Evolutionary conservation across 2,888 invertebrate species (phyloP).

Genomic region (Miltochrista miniata): DNA sequence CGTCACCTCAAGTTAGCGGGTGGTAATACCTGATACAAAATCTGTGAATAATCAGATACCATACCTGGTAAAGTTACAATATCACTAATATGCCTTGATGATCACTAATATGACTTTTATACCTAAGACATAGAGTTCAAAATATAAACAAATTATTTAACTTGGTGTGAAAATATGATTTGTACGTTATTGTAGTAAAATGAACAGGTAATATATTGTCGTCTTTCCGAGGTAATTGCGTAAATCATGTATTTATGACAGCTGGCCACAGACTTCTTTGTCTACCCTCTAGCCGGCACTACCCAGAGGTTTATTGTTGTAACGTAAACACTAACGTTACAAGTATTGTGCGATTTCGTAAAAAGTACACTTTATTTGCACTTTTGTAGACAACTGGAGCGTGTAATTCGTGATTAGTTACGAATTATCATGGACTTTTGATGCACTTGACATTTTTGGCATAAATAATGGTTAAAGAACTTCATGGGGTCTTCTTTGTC

Average conservation of each 20-base stretch:
- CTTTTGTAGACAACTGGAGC: constrained; percentile 27
- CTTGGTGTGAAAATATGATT: constrained; percentile 29
- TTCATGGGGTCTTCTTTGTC: too few species aligned
- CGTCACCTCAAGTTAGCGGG: constrained; percentile 76
- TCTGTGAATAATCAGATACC: constrained; percentile 75
- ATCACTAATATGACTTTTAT: constrained; percentile 22
- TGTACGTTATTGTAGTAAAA: constrained; percentile 60
- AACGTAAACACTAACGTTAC: constrained; percentile 64
- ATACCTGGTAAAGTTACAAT: constrained; percentile 37
- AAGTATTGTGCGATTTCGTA: constrained; percentile 43
- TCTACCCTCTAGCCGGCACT: constrained; percentile 56
- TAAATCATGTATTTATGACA: constrained; percentile 83
- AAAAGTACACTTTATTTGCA: constrained; percentile 28
- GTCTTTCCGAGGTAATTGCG: constrained; percentile 77
- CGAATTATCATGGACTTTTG: neutral
- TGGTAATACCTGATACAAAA: constrained; percentile 74
- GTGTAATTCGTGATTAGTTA: constrained; percentile 21
- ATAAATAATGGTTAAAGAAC: too few species aligned
- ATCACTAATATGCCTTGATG: constrained; percentile 2
- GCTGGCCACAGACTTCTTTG: constrained; percentile 65
- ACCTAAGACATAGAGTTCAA: constrained; percentile 37
- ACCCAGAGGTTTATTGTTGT: constrained; percentile 54
- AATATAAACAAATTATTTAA: constrained; percentile 19
- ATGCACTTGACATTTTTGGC: neutral
- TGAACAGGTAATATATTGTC: constrained; percentile 77